Conservation (phyloP, 2,888 invertebrate species). For the Drosophila hamatofila region DNA sequence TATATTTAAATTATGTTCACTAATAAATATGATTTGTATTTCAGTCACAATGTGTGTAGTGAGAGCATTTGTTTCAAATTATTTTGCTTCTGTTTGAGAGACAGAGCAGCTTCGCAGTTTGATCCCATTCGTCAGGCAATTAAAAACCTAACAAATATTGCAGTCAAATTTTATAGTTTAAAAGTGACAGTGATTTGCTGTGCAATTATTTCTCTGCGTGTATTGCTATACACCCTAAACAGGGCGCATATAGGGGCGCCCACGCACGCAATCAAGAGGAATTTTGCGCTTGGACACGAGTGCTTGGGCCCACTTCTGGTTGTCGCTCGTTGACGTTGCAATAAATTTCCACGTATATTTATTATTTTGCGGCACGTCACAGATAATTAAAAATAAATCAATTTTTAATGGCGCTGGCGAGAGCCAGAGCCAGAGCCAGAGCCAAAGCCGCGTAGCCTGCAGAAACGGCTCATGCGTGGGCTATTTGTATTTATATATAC, state of each 20-base stretch:
- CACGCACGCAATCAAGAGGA: constrained; percentile 45
- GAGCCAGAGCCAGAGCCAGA: constrained; percentile 37
- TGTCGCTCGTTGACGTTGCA: constrained; percentile 74
- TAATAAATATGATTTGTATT: too few relatives aligned
- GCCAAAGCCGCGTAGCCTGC: constrained; percentile 17
- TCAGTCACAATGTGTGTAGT: too few relatives aligned
- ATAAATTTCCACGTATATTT: constrained; percentile 82
- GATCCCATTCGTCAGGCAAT: too few relatives aligned
- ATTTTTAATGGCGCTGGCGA: constrained; percentile 71
- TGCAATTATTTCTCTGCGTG: constrained; percentile 2
- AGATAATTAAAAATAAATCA: constrained; percentile 84
- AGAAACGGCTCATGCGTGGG: constrained; percentile 23
- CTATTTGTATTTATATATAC: constrained; percentile 1
- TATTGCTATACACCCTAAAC: constrained; percentile 1
- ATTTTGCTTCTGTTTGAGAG: too few relatives aligned
- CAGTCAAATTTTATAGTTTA: too few relatives aligned
- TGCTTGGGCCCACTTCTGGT: constrained; percentile 53
- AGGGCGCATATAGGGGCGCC: constrained; percentile 20
- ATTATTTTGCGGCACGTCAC: constrained; percentile 82
- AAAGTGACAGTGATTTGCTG: not conserved
- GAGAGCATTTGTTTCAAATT: too few relatives aligned
- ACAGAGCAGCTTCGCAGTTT: too few relatives aligned
- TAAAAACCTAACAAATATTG: too few relatives aligned
- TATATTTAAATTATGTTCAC: too few relatives aligned
- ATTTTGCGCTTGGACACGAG: constrained; percentile 42